Evolutionary conservation across 2,888 invertebrate genomes (phyloP).

Genomic region (Scaptomyza polygonia): DNA sequence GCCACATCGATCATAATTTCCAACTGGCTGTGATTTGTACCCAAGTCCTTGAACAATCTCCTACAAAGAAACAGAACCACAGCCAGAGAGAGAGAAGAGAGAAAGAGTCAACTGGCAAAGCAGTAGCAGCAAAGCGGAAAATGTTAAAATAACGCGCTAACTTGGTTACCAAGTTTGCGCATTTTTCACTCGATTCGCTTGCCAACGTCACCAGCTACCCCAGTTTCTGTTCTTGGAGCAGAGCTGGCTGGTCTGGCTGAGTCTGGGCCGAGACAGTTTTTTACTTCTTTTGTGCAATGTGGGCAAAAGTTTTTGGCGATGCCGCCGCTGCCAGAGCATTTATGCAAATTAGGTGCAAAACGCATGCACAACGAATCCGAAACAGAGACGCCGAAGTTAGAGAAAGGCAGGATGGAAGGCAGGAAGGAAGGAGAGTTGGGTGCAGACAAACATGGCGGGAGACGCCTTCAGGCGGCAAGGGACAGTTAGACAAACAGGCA

Average conservation of each 20-base stretch:
- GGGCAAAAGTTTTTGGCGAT: constrained; percentile 71
- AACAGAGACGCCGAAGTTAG: constrained; percentile 19
- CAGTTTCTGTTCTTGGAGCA: background rate
- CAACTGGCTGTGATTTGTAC: constrained; percentile 73
- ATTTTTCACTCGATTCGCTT: constrained; percentile 77
- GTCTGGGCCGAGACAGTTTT: constrained; percentile 22
- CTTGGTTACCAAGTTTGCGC: constrained; percentile 81
- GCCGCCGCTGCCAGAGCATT: constrained; percentile 74
- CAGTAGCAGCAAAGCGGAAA: constrained; percentile 70
- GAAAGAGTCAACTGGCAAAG: constrained; percentile 38
- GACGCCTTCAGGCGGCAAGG: constrained; percentile 33
- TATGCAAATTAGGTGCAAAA: constrained; percentile 77
- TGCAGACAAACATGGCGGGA: constrained; percentile 55
- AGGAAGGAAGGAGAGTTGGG: constrained; percentile 4
- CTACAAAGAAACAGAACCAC: constrained; percentile 1
- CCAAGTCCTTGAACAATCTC: constrained; percentile 68
- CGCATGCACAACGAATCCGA: constrained; percentile 63
- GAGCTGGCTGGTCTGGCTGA: constrained; percentile 7
- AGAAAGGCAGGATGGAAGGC: background rate
- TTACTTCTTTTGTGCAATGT: constrained; percentile 74
- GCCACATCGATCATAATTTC: constrained; percentile 77
- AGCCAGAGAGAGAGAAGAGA: constrained; percentile 30
- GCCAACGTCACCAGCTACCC: constrained; percentile 33
- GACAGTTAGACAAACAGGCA: constrained; percentile 68
- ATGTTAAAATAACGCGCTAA: constrained; percentile 80